A percentile compares a stretch with the other conserved stretches of the same genome.
phyloP scores from a whole-genome alignment of 2,888 invertebrate genomes.

The Rhagium mordax region DNA sequence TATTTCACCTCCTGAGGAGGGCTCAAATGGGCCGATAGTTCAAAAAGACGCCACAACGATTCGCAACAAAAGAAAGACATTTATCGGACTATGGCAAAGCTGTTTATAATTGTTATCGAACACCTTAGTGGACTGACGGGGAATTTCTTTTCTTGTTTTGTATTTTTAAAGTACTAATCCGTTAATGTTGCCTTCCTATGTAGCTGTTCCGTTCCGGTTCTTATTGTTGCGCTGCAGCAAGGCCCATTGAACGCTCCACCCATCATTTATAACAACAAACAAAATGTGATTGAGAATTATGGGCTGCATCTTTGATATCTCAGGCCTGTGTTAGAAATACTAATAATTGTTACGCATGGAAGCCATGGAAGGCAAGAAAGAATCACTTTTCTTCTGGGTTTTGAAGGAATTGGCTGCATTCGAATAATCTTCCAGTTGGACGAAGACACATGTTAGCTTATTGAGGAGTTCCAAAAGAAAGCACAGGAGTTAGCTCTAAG shows the following conservation, averaged over 20 bases:
- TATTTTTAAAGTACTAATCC: constrained; percentile 44
- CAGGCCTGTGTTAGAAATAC: too few relatives aligned
- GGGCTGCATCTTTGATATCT: too few relatives aligned
- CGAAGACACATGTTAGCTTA: too few relatives aligned
- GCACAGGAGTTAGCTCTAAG: too few relatives aligned
- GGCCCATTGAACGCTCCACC: not conserved
- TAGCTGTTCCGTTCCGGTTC: not conserved
- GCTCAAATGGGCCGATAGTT: constrained; percentile 51
- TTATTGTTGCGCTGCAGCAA: not conserved
- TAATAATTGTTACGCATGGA: too few relatives aligned
- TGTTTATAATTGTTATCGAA: constrained; percentile 57
- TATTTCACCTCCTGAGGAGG: constrained; percentile 62
- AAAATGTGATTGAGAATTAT: not conserved
- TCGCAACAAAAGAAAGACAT: constrained; percentile 50
- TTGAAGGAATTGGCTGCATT: too few relatives aligned
- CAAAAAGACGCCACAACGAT: constrained; percentile 62
- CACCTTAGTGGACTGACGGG: constrained; percentile 43
- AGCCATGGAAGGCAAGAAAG: too few relatives aligned
- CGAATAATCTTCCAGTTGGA: too few relatives aligned
- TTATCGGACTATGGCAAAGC: constrained; percentile 51
- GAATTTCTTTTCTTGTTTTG: constrained; percentile 45
- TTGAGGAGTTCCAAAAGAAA: too few relatives aligned
- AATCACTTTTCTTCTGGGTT: too few relatives aligned
- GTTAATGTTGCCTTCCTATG: constrained; percentile 33
- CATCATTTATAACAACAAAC: not conserved